Conservation (phyloP, 2,113 vertebrate species). For the Thryonomys swinderianus region DNA sequence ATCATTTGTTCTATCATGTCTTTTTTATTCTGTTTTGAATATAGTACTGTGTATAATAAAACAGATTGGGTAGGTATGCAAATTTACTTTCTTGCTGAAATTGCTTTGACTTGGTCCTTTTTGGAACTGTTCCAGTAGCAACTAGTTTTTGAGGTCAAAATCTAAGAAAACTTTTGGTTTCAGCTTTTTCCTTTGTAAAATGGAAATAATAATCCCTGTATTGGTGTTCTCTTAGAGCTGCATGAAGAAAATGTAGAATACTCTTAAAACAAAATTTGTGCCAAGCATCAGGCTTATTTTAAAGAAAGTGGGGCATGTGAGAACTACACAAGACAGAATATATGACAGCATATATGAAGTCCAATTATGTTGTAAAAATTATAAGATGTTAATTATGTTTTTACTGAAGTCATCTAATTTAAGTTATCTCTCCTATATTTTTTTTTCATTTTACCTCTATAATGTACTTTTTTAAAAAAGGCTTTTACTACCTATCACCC, state of each 20-base stretch:
- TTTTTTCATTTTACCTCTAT: not conserved
- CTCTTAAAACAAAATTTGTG: slow-evolving; percentile 26
- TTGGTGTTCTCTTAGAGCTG: not conserved
- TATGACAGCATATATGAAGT: not conserved
- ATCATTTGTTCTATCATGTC: slow-evolving; percentile 22
- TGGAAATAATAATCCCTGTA: not conserved
- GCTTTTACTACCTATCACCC: not conserved
- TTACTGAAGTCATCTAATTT: not conserved
- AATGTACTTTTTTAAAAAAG: not conserved
- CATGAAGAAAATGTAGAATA: slow-evolving; percentile 30
- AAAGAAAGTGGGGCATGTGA: not conserved
- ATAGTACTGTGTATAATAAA: not conserved
- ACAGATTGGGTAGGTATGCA: not conserved
- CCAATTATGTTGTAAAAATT: not conserved
- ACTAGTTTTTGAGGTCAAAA: slow-evolving; percentile 7
- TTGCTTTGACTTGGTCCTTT: not conserved
- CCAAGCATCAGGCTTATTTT: not conserved
- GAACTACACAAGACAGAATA: not conserved
- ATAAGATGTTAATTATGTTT: not conserved
- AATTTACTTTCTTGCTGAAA: slow-evolving; percentile 41
- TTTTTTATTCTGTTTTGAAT: slow-evolving; percentile 43
- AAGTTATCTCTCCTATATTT: not conserved
- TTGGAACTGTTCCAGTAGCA: not conserved
- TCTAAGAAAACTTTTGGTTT: slow-evolving; percentile 24
- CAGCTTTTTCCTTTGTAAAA: not conserved